Conservation (phyloP, 2,888 invertebrate species). For the Galeruca laticollis region DNA sequence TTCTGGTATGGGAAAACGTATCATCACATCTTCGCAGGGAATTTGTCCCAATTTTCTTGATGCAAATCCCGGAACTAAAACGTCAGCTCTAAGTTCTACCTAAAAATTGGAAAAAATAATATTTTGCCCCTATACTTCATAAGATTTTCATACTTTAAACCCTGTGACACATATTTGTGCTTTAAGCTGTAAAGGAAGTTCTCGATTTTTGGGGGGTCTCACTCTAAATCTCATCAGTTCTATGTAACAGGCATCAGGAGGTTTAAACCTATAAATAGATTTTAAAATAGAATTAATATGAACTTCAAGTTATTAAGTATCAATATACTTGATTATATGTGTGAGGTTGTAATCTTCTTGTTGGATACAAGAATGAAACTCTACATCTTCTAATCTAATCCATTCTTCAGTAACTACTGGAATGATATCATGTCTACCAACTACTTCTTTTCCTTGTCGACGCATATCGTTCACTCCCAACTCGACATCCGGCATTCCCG, state of each 20-base stretch:
- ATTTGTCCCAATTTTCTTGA: slow-evolving; percentile 95
- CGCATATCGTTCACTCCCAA: slow-evolving; percentile 97
- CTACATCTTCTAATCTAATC: slow-evolving; percentile 94
- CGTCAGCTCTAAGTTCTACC: slow-evolving; percentile 95
- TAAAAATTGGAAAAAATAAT: slow-evolving; percentile 59
- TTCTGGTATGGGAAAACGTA: slow-evolving; percentile 97
- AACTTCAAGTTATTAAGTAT: neutral
- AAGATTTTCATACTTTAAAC: slow-evolving; percentile 73
- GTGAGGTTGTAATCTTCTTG: slow-evolving; percentile 89
- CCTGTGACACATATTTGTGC: slow-evolving; percentile 90
- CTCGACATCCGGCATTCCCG: slow-evolving; percentile 97
- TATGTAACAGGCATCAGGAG: slow-evolving; percentile 97
- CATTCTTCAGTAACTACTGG: slow-evolving; percentile 99
- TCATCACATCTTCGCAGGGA: slow-evolving; percentile 97
- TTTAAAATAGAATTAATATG: neutral
- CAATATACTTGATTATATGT: slow-evolving; percentile 82
- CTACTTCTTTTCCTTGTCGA: slow-evolving; percentile 99
- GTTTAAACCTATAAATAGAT: slow-evolving; percentile 83
- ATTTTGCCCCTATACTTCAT: neutral
- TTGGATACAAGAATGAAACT: slow-evolving; percentile 95
- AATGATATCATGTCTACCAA: slow-evolving; percentile 98
- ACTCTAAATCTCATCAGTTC: slow-evolving; percentile 96
- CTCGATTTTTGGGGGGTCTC: slow-evolving; percentile 94
- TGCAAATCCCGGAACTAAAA: slow-evolving; percentile 96
- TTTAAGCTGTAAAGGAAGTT: slow-evolving; percentile 95